Evolutionary conservation across 2,797 vertebrate species (phyloP).

Genomic region (Spea hammondii): DNA sequence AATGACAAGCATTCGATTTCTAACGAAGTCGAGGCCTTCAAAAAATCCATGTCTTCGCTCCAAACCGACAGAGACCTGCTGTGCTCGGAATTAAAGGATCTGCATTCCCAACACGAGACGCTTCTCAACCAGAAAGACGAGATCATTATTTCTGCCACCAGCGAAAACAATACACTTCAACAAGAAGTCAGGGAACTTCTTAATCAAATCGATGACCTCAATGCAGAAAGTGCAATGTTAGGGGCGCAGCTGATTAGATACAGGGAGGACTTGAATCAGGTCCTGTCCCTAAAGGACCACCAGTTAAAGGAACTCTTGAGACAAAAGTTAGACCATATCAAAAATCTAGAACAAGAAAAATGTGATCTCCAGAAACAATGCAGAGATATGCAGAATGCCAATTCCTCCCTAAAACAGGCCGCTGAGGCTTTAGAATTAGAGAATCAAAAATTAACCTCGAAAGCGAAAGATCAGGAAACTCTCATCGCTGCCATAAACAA

Average conservation of each 20-base stretch:
- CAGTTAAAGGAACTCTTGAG: slow-evolving; percentile 82
- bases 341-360: slow-evolving; percentile 78
- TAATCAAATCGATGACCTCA: slow-evolving; percentile 83
- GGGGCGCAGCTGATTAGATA: slow-evolving; percentile 84
- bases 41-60: slow-evolving; percentile 76
- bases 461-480: slow-evolving; percentile 61
- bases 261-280: slow-evolving; percentile 84
- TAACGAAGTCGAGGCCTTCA: slow-evolving; percentile 73
- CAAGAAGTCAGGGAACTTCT: slow-evolving; percentile 74
- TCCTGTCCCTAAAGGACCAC: slow-evolving; percentile 84
- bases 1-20: slow-evolving; percentile 72
- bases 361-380: slow-evolving; percentile 67
- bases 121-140: slow-evolving; percentile 64
- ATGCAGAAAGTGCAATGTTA: slow-evolving; percentile 89
- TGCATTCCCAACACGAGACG: slow-evolving; percentile 68
- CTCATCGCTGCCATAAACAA: slow-evolving; percentile 63
- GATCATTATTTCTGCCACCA: slow-evolving; percentile 62
- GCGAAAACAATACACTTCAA: slow-evolving; percentile 72
- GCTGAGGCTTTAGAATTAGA: slow-evolving; percentile 63
- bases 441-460: slow-evolving; percentile 65
- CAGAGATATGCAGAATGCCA: slow-evolving; percentile 61
- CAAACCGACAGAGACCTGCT: slow-evolving; percentile 79
- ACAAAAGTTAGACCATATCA: slow-evolving; percentile 81
- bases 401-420: slow-evolving; percentile 62
- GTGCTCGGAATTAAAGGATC: slow-evolving; percentile 69